A percentile compares a stretch with the other conserved stretches of the same genome.
Evolutionary conservation across 2,888 invertebrate genomes (phyloP).

Genomic region (Spialia ferax): DNA sequence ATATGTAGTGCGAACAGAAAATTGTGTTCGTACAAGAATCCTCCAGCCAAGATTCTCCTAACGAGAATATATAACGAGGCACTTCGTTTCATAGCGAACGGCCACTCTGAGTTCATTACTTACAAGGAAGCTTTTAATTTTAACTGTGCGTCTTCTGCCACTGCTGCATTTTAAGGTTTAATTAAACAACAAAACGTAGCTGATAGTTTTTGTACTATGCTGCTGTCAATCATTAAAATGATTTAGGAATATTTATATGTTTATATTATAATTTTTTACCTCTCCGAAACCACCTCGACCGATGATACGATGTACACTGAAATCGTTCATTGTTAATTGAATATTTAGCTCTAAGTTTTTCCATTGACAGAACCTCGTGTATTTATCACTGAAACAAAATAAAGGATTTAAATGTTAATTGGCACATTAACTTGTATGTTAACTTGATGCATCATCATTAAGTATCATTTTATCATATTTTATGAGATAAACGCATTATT

Average conservation of each 20-base stretch:
- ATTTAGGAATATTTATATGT: neutral
- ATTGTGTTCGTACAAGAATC: constrained; percentile 21
- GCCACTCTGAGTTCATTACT: constrained; percentile 19
- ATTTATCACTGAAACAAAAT: constrained; percentile 94
- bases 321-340: constrained; percentile 99
- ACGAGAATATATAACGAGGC: constrained; percentile 23
- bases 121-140: constrained; percentile 24
- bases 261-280: constrained; percentile 54
- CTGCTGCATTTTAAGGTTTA: neutral
- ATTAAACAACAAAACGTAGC: neutral
- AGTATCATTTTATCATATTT: neutral
- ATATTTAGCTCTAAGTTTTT: constrained; percentile 99
- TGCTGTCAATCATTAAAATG: neutral
- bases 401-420: neutral
- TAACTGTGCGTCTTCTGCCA: constrained; percentile 1
- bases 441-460: too few relatives aligned
- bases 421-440: too few relatives aligned
- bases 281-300: constrained; percentile 99
- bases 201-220: neutral
- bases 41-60: neutral
- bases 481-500: neutral
- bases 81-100: constrained; percentile 16
- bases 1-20: constrained; percentile 16
- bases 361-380: constrained; percentile 99
- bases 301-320: constrained; percentile 99